Evolutionary conservation across 1,140 invertebrate species (phyloP), one percentile per base, ranked within the genome.

Genomic region (Apis florea): DNA sequence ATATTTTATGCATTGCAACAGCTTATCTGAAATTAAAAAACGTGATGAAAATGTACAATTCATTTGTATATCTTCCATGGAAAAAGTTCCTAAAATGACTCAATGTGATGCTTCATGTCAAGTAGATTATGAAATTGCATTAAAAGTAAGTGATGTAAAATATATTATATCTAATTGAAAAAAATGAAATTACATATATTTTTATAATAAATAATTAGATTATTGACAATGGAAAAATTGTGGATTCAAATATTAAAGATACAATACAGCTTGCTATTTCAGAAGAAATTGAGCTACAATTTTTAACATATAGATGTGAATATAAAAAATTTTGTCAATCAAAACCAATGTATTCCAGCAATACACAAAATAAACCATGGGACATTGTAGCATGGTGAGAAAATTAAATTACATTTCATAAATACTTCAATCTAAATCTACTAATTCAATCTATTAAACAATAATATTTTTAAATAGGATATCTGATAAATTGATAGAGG

Each of bases 341-440:
- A 2, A 91, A 83, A 81, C 90, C 92, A 77, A 93, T 93, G 92
- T 93, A 94, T 68, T 89, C 88, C 40, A 93, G 90, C 77, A 92
- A 88, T 53, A 90, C 91, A 13, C 89, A 89, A 66, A 93, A 93
- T 64, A 93, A 93, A 86, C 93, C 93, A 9, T 94, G 92, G 92
- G 90, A 93, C 67, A 84, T 93, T 26, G 90, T 94, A 19, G 89
- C 90, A n/a, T 93, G 92, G 92, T 93, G 87, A 90, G 58, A 80
- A 80, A 74, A 79, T 68, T 56, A 47, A 67, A 79, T 51, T 54
- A 5, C 21, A 21, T 12, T 49, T 31, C n/a, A n/a, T n/a, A n/a
- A n/a, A n/a, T 51, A 40, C 0, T 40, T 40, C 31, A 40, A 40
- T 61, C 15, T n/a, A n/a, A n/a, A n/a, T n/a, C n/a, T n/a, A n/a